Evolutionary conservation across 2,888 invertebrate species (phyloP), one percentile per base, ranked within the genome.

Genomic region (Platycheirus rosarum): DNA sequence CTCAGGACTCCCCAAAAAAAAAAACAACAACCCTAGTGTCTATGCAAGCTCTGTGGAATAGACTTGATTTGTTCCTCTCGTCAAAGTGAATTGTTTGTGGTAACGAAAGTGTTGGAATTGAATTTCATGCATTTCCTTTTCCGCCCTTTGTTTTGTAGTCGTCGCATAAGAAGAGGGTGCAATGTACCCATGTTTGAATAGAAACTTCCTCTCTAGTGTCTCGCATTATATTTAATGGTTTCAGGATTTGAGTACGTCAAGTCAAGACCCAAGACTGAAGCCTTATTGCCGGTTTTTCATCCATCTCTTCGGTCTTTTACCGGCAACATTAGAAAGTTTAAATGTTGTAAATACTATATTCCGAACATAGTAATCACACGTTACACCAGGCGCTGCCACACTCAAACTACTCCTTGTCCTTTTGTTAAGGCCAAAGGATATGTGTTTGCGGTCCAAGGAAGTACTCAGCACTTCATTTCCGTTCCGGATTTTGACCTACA

Each of bases 391-490:
- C 55, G 32, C 44, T 44, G 11, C 32, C 48, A 49, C 62, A 68
- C 42, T 62, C 65, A 68, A 51, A 60, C 42, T 23, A 60, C 11
- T 9, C 23, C 26, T n/a, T n/a, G n/a, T 29, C 40, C 29, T 42
- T 29, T 42, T 20, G 42, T 29, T n/a, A n/a, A 32, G 60, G 70
- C 46, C 60, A 76, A 63, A 68, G 77, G 82, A 77, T 71, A 77
- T 82, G 62, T 71, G 66, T 63, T 77, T 82, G 82, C 62, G 84
- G 84, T 84, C 68, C 73, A 73, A 77, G 84, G 84, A 84, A 84
- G 84, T 77, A 84, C 84, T 84, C 78, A 78, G 84, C 78, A 84
- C 73, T 78, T 84, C 78, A 84, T 84, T 84, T 84, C 84, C 84
- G 76, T 84, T 84, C 84, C 84, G 84, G 84, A 73, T 77, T 84